Evolutionary conservation across 2,797 vertebrate species (phyloP).

Genomic region (Manis javanica): DNA sequence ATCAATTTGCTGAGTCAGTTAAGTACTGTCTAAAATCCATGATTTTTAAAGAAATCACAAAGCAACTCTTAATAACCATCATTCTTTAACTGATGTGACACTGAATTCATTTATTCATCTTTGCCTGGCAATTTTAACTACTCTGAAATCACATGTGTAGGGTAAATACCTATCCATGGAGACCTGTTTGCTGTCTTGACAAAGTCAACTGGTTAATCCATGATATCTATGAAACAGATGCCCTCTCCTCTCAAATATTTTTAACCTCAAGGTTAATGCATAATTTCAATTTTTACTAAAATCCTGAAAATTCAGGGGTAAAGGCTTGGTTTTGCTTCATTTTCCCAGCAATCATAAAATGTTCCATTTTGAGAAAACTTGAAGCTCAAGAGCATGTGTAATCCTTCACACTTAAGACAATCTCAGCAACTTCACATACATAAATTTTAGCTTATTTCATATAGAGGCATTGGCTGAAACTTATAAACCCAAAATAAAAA

Average conservation of each 20-base stretch:
- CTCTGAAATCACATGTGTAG: constrained; percentile 3
- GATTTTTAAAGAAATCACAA: constrained; percentile 46
- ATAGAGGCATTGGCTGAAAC: constrained; percentile 54
- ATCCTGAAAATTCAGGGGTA: constrained; percentile 10
- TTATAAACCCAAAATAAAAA: constrained; percentile 35
- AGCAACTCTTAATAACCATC: neutral
- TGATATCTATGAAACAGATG: constrained; percentile 23
- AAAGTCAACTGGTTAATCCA: constrained; percentile 17
- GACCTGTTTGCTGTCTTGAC: constrained; percentile 5
- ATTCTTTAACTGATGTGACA: neutral
- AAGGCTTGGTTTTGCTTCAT: constrained; percentile 1
- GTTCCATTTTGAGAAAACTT: constrained; percentile 21
- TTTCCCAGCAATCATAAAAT: neutral
- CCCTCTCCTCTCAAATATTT: neutral
- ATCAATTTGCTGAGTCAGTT: neutral
- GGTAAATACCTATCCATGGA: neutral
- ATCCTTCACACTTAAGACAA: constrained; percentile 10
- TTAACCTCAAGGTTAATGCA: constrained; percentile 30
- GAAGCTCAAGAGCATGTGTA: neutral
- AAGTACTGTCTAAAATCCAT: neutral
- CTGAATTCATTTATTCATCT: neutral
- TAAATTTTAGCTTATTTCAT: constrained; percentile 53
- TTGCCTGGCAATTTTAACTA: constrained; percentile 21
- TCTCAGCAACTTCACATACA: constrained; percentile 26
- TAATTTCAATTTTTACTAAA: constrained; percentile 38